A percentile compares a stretch with the other conserved stretches of the same genome.
Evolutionary conservation across 2,113 vertebrate genomes (phyloP).

Genomic region (Hemiprocne comata): DNA sequence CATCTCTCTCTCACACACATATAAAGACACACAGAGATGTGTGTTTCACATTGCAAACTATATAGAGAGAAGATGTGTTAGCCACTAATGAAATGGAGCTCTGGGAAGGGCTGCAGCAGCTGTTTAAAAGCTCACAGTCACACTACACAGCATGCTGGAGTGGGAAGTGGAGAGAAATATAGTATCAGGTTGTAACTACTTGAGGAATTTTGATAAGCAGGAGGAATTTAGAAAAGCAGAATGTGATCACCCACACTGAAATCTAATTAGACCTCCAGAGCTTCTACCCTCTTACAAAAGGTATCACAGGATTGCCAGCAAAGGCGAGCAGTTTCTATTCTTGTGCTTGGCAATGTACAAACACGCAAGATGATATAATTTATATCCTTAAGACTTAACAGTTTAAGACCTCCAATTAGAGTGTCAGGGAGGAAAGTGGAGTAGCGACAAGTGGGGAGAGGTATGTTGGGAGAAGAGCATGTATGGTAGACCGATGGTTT

Average conservation of each 20-base stretch:
- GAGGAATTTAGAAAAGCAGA: slow-evolving; percentile 64
- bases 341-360: slow-evolving; percentile 24
- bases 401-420: slow-evolving; percentile 34
- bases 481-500: not conserved
- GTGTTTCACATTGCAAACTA: not conserved
- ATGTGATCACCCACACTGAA: slow-evolving; percentile 67
- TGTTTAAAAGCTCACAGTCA: slow-evolving; percentile 30
- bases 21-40: not conserved
- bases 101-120: not conserved
- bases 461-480: not conserved
- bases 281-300: slow-evolving; percentile 28
- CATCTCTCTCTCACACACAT: not conserved
- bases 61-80: not conserved
- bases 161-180: slow-evolving; percentile 57
- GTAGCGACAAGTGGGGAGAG: not conserved
- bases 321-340: not conserved
- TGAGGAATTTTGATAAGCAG: slow-evolving; percentile 48
- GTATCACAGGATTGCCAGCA: slow-evolving; percentile 11
- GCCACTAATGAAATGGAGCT: not conserved
- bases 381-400: slow-evolving; percentile 12
- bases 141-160: slow-evolving; percentile 29
- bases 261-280: slow-evolving; percentile 50
- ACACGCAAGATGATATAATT: slow-evolving; percentile 35
- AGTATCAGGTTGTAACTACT: slow-evolving; percentile 65
- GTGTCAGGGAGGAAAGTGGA: not conserved